These are phyloP conservation scores for Neodiprion virginianus DNA, from an alignment of 1,140 invertebrate genomes.

Conservation along the genomic window DNA sequence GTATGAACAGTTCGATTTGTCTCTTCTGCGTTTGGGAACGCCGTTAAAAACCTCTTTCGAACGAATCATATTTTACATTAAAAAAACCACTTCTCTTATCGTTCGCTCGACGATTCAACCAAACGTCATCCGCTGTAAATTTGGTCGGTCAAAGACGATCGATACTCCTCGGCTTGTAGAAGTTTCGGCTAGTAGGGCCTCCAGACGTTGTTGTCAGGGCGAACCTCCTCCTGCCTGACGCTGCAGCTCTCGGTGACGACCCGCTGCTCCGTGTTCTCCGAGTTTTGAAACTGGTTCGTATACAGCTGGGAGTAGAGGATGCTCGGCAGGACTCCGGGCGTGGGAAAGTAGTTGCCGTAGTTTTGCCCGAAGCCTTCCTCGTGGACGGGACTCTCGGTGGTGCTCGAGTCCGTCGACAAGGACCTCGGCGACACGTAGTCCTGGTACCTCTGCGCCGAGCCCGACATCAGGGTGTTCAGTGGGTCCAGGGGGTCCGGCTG, in stretches of 20 bases:
- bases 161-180: too few species aligned
- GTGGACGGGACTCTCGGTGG: slow-evolving; percentile 82
- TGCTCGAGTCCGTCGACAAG: slow-evolving; percentile 80
- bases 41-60: too few species aligned
- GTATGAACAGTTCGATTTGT: too few species aligned
- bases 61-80: too few species aligned
- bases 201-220: slow-evolving; percentile 61
- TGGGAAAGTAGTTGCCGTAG: slow-evolving; percentile 71
- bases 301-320: slow-evolving; percentile 85
- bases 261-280: slow-evolving; percentile 56
- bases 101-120: too few species aligned
- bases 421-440: slow-evolving; percentile 69
- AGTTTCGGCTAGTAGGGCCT: slow-evolving; percentile 50
- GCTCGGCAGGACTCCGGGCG: slow-evolving; percentile 74
- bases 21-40: too few species aligned
- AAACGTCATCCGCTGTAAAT: too few species aligned
- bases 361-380: slow-evolving; percentile 73
- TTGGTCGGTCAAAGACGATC: too few species aligned
- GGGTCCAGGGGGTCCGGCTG: slow-evolving; percentile 70
- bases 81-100: too few species aligned
- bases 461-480: slow-evolving; percentile 69
- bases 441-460: slow-evolving; percentile 57
- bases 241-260: slow-evolving; percentile 55
- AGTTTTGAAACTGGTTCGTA: slow-evolving; percentile 79
- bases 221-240: slow-evolving; percentile 58